phyloP scores from a whole-genome alignment of 2,797 vertebrate genomes.

The Pristis pectinata region DNA sequence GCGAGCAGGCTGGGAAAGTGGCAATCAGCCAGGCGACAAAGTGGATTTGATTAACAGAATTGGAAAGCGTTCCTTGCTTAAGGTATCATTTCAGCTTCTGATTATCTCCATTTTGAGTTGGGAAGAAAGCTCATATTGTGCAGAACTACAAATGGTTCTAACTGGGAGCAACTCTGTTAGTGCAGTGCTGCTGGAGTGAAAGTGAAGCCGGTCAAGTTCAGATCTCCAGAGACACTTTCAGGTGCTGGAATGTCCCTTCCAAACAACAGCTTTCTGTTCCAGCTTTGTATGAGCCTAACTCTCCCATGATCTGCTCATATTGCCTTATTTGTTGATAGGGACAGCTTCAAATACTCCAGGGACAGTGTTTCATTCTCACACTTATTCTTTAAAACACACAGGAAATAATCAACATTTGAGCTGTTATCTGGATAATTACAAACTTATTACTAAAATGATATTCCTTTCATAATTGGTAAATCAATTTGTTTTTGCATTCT shows the following conservation, averaged over 20 bases:
- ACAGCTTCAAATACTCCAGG: conserved; percentile 7
- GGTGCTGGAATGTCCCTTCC: conserved; percentile 25
- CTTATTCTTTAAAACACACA: not conserved
- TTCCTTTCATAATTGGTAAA: not conserved
- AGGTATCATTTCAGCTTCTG: conserved; percentile 32
- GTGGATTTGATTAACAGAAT: conserved; percentile 34
- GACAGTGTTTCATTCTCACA: conserved; percentile 10
- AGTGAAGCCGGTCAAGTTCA: conserved; percentile 10
- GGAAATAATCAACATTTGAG: not conserved
- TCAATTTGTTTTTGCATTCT: conserved; percentile 9
- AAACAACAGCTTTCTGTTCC: conserved; percentile 36
- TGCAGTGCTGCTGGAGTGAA: conserved; percentile 33
- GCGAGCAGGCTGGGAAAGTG: conserved; percentile 18
- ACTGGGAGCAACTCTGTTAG: not conserved
- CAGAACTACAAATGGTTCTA: conserved; percentile 20
- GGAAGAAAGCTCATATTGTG: conserved; percentile 31
- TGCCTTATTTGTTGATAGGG: not conserved
- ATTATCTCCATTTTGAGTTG: conserved; percentile 35
- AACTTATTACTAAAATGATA: conserved; percentile 7
- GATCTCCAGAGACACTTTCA: conserved; percentile 26
- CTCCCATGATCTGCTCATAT: conserved; percentile 32
- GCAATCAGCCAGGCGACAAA: conserved; percentile 19
- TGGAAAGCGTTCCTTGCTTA: conserved; percentile 18
- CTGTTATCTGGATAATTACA: not conserved
- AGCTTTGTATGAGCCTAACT: not conserved